A percentile compares a stretch with the other conserved stretches of the same genome.
Evolutionary conservation across 2,888 invertebrate genomes (phyloP).

Genomic region (Urechis unicinctus): DNA sequence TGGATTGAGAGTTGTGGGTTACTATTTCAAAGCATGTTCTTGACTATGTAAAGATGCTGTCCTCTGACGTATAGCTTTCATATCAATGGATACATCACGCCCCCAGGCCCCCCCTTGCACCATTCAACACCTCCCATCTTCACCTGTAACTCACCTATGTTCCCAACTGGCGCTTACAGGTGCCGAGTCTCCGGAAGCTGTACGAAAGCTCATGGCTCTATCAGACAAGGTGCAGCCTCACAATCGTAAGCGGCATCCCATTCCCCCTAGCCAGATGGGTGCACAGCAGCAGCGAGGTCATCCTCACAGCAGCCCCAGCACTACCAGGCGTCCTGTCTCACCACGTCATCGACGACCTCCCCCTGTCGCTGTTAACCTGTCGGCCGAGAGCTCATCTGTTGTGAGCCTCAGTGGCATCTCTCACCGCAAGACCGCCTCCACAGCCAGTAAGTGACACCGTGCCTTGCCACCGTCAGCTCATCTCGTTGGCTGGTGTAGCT

Average conservation of each 20-base stretch:
- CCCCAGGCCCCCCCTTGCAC: no score
- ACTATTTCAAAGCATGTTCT: no score
- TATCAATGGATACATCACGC: no score
- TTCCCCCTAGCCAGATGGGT: constrained; percentile 61
- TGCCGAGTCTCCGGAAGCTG: constrained; percentile 93
- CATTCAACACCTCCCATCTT: no score
- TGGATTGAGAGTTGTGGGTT: no score
- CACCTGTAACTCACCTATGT: no score
- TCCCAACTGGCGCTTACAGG: no score
- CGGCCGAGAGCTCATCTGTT: constrained; percentile 91
- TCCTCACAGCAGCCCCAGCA: constrained; percentile 55
- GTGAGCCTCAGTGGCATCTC: constrained; percentile 86
- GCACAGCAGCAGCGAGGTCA: no score
- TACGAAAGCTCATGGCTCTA: constrained; percentile 86
- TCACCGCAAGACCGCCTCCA: constrained; percentile 66
- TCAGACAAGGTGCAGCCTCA: constrained; percentile 54
- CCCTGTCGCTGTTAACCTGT: constrained; percentile 71
- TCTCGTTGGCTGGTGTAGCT: background rate
- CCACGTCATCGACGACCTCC: constrained; percentile 61
- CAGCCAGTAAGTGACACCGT: constrained; percentile 32
- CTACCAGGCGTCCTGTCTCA: constrained; percentile 75
- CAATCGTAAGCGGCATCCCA: constrained; percentile 63
- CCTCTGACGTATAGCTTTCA: no score
- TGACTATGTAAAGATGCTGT: no score
- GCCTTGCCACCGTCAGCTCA: background rate